Base-by-base conservation (phyloP, 2,888 invertebrate species). In the Nebria salina region DNA sequence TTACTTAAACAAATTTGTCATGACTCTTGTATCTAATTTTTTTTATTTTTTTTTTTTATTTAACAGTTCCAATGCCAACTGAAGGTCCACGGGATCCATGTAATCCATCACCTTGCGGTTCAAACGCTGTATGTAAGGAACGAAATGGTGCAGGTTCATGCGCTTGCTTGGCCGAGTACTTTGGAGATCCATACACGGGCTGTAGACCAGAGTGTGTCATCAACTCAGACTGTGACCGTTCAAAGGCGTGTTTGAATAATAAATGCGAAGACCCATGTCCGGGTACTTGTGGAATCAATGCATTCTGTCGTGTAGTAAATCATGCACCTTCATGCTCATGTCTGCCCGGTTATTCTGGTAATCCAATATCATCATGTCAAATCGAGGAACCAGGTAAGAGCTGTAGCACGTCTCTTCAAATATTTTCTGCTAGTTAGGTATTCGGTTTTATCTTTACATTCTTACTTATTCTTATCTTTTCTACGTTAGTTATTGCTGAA, bases 151-250 rank as follows among this genome's bases (percentile, higher is more conserved):
- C 92, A 82, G 93, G 93, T 42, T 91, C 92, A 77, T 94, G 94
- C 85, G 89, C 90, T 83, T 94, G 94, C 86, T 88, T 92, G 78
- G 89, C 92, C 20, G 92, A 92, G 84, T 93, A 92, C 86, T 90
- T 91, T 77, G 94, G 94, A 65, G 91, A 93, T 86, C 94, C 94
- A 43, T 92, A 92, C 85, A 90, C 91, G 42, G 92, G 92, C 82
- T 94, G 94, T 87, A 90, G 93, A 83, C 93, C 94, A 1, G 94
- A 94, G 88, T 94, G 94, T 86, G 90, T 92, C 13, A 90, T 91
- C 75, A 93, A 93, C 86, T 90, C 92, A 1, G 94, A 94, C 85
- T 95, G 94, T 85, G 88, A 91, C 72, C 89, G 90, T 81, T 91
- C 91, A 77, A 91, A 91, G 84, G 92, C 94, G 26, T 94, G 94